Evolutionary conservation across 2,797 vertebrate species (phyloP), one percentile per base, ranked within the genome.

Genomic region (Sebastes steindachneri): DNA sequence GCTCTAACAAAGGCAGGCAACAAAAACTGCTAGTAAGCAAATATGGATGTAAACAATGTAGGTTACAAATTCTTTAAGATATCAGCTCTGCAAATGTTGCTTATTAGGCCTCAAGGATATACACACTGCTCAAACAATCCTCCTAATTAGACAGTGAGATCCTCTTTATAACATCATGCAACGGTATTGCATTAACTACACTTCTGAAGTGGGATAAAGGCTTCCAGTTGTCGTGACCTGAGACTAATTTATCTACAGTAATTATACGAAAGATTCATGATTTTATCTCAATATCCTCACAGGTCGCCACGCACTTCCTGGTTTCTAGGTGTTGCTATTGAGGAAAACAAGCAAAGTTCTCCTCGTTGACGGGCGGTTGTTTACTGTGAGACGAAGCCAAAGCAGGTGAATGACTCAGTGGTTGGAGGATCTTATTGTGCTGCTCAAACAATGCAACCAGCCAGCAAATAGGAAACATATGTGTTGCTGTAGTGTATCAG

Each of bases 401-500:
- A 90, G 71, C 94, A 96, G 95, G 91, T 95, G 94, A 77, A 8
- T 94, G 94, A 95, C 86, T 94, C 93, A 95, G 62, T 29, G 17
- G 26, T 88, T 88, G 84, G 71, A 68, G 25, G 90, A 89, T 91
- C 91, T 90, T 92, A 87, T 19, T 73, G 62, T 55, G 91, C 90
- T 90, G 92, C 79, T 92, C 66, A 88, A 95, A 91, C 92, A 94
- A 92, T 95, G 90, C 80, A 91, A 73, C 14, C 55, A 85, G 59
- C 90, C 87, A 70, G 92, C 95, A 95, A 96, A 96, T 94, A 96
- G 96, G 96, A 96, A 96, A 93, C 92, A 91, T 53, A 92, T 35
- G 35, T 37, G 53, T 79, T 63, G 11, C 57, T 55, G 5, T 48
- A 8, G 45, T 64, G 0, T 41, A 23, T 71, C 3, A 9, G 17